A percentile compares a stretch with the other conserved stretches of the same genome.
Evolutionary conservation across 2,113 vertebrate genomes (phyloP).

Genomic region (Pygoscelis antarcticus): DNA sequence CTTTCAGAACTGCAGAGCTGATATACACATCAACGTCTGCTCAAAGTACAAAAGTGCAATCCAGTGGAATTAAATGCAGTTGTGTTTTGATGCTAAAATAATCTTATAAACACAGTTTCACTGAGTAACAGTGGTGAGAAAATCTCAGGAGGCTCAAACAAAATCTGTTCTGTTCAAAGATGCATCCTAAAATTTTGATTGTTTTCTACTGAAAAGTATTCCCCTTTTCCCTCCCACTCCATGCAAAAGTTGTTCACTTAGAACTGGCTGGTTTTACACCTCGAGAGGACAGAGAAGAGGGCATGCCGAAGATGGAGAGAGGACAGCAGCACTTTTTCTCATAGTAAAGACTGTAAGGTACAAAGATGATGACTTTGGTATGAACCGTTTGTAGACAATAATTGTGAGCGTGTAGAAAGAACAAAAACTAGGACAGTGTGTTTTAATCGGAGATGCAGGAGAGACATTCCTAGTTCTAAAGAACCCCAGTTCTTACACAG

Average conservation of each 20-base stretch:
- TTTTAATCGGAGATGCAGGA: not conserved
- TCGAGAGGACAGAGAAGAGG: not conserved
- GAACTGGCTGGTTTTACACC: not conserved
- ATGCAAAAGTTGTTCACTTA: not conserved
- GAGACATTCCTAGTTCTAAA: not conserved
- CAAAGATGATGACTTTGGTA: not conserved
- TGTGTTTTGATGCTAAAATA: constrained; percentile 42
- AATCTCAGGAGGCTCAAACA: constrained; percentile 9
- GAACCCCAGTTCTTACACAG: not conserved
- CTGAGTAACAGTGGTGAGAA: not conserved
- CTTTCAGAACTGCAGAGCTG: not conserved
- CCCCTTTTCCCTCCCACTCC: not conserved
- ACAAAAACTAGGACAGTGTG: not conserved
- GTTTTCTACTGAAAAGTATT: not conserved
- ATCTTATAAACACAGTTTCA: constrained; percentile 37
- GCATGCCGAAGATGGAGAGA: not conserved
- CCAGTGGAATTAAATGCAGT: constrained; percentile 33
- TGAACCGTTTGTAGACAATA: not conserved
- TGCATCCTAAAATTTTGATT: not conserved
- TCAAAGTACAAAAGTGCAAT: constrained; percentile 30
- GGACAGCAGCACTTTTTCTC: not conserved
- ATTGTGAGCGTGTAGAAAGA: not conserved
- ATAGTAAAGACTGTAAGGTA: not conserved
- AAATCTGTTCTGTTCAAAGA: constrained; percentile 1
- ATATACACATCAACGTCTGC: not conserved